Conservation (phyloP, 2,888 invertebrate species). For the Cantharis lateralis region DNA sequence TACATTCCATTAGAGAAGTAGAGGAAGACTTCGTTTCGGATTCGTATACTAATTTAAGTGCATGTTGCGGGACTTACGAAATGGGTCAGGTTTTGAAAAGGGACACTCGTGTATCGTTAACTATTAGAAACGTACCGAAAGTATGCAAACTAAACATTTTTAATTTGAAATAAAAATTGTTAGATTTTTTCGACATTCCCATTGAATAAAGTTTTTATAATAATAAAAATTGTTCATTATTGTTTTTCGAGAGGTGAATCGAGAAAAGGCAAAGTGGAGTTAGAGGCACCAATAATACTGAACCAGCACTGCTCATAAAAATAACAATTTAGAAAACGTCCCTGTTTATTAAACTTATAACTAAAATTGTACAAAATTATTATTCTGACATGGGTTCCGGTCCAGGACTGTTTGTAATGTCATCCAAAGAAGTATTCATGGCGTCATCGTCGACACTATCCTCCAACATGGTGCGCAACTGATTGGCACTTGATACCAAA, state of each 20-base stretch:
- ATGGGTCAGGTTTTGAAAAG: conserved; percentile 64
- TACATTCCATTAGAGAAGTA: conserved; percentile 85
- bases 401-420: conserved; percentile 50
- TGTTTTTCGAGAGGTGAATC: too few relatives aligned
- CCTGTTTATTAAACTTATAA: neutral
- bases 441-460: conserved; percentile 64
- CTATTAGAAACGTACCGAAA: conserved; percentile 92
- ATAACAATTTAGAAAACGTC: neutral
- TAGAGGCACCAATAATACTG: too few relatives aligned
- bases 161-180: conserved; percentile 49
- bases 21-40: conserved; percentile 67
- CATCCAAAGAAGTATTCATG: conserved; percentile 60
- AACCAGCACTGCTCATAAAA: too few relatives aligned
- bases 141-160: conserved; percentile 70
- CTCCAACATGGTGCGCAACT: conserved; percentile 79
- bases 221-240: neutral
- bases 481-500: conserved; percentile 83
- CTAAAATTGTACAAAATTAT: conserved; percentile 1
- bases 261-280: too few relatives aligned
- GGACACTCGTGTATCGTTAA: conserved; percentile 81
- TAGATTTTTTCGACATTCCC: neutral
- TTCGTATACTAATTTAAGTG: conserved; percentile 66
- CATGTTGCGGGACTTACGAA: conserved; percentile 63
- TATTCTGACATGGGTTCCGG: conserved; percentile 53
- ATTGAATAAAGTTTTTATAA: neutral